These are phyloP conservation scores for Pygocentrus nattereri DNA, from an alignment of 2,797 vertebrate species.

Conservation along the genomic window DNA sequence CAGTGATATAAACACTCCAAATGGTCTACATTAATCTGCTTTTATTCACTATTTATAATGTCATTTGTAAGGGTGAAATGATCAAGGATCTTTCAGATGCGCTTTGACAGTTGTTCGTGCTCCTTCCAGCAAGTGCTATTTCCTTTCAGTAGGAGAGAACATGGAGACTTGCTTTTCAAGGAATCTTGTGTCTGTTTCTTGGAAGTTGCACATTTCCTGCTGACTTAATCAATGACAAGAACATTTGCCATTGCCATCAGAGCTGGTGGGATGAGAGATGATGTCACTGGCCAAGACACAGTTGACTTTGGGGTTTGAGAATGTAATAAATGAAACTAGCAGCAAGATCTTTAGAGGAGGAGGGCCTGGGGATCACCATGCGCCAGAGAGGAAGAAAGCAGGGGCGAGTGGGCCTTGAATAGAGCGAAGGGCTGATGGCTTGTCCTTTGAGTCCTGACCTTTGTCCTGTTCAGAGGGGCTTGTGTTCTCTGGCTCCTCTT, in stretches of 20 bases:
- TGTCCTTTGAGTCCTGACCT: constrained; percentile 75
- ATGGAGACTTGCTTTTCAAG: background rate
- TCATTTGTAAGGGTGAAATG: background rate
- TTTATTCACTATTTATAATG: no score
- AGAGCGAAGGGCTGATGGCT: constrained; percentile 63
- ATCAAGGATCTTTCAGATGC: background rate
- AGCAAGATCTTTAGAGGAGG: constrained; percentile 47
- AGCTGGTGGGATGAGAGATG: background rate
- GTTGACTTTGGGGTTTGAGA: constrained; percentile 32
- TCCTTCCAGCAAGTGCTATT: background rate
- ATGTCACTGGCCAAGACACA: constrained; percentile 50
- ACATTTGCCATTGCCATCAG: constrained; percentile 16
- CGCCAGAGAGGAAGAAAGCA: constrained; percentile 60
- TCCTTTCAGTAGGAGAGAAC: background rate
- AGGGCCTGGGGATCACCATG: constrained; percentile 62
- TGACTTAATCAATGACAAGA: background rate
- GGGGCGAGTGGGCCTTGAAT: constrained; percentile 62
- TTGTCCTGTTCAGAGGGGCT: constrained; percentile 72
- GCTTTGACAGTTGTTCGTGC: background rate
- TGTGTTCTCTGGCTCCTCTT: constrained; percentile 64
- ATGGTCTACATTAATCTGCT: no score
- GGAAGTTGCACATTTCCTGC: background rate
- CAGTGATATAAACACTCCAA: no score
- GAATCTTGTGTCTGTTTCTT: constrained; percentile 7
- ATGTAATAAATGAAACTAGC: constrained; percentile 24